Base-by-base conservation (phyloP, 2,797 vertebrate genomes). In the Chloroceryle inda region DNA sequence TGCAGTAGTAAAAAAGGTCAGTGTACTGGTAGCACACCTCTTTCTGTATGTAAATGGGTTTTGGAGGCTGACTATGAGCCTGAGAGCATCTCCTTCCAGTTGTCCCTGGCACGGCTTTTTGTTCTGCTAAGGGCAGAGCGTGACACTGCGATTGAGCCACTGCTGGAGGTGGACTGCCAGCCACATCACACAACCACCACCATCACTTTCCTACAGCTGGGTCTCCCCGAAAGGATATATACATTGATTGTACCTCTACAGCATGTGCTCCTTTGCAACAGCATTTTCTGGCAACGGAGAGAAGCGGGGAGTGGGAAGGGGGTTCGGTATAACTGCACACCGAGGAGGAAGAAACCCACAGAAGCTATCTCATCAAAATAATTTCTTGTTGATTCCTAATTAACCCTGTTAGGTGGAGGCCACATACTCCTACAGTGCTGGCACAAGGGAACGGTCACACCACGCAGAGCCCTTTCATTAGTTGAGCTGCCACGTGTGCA, bases 81-180 rank as follows among this genome's bases (percentile, higher is more conserved):
- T 62, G 66, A 69, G 68, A 81, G 75, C 23, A 33, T 89, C 90
- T 62, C 59, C 67, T 94, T 67, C 50, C 67, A 47, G 26, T 49
- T 91, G 49, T 68, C 88, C 71, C 67, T 74, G 75, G 52, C 50
- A 73, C 61, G 64, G 33, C 11, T 77, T 69, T 80, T 83, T 94
- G 78, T 85, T 47, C 74, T 40, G 59, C 42, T 68, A 44, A 56
- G 31, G 72, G n/a, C 59, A 80, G 75, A 88, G 61, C 1, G 2
- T 53, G 67, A 38, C 38, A 50, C 33, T 44, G 53, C 89, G 31
- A 5, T 52, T 0, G 0, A 68, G 22, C 29, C 3, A 0, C n/a
- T 72, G 66, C 53, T 67, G 59, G n/a, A 45, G 53, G 16, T 11
- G 72, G 52, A 2, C 23, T 35, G 22, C 22, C 13, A 19, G 22